These are phyloP conservation scores for Emys orbicularis DNA, from an alignment of 2,797 vertebrate species.

Conservation along the genomic window DNA sequence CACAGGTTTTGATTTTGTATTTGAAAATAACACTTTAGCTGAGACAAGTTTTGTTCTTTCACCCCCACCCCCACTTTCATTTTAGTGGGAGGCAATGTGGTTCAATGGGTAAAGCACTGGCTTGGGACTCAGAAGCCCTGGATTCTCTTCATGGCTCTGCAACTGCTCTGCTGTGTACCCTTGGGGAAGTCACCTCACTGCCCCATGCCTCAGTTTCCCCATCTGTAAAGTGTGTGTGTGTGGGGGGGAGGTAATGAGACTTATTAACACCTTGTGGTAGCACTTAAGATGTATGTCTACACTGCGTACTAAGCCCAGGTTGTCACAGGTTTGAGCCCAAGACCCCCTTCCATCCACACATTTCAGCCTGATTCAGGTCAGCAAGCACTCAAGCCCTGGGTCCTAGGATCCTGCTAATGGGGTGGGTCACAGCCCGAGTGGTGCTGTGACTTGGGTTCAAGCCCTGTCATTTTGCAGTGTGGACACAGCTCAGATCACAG, in stretches of 20 bases:
- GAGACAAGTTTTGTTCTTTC: neutral
- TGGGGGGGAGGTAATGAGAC: neutral
- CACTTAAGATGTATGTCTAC: neutral
- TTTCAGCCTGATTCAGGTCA: neutral
- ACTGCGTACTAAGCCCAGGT: neutral
- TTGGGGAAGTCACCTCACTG: neutral
- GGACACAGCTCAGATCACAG: neutral
- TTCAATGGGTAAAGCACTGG: neutral
- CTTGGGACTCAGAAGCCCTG: neutral
- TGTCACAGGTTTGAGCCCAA: neutral
- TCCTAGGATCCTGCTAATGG: neutral
- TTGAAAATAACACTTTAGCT: too few species aligned
- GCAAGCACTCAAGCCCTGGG: neutral
- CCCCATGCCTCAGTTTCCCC: neutral
- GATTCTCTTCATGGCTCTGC: neutral
- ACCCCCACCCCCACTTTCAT: too few species aligned
- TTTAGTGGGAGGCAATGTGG: neutral
- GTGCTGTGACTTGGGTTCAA: neutral
- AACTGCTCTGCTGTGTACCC: neutral
- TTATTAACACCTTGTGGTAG: neutral
- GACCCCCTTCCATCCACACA: neutral
- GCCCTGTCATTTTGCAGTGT: neutral
- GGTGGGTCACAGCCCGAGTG: neutral
- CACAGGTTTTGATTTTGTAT: neutral
- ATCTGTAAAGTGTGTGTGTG: neutral